Percentiles rank a stretch among this genome's conserved stretches.
phyloP scores from a whole-genome alignment of 2,113 vertebrate species.

The Euleptes europaea region DNA sequence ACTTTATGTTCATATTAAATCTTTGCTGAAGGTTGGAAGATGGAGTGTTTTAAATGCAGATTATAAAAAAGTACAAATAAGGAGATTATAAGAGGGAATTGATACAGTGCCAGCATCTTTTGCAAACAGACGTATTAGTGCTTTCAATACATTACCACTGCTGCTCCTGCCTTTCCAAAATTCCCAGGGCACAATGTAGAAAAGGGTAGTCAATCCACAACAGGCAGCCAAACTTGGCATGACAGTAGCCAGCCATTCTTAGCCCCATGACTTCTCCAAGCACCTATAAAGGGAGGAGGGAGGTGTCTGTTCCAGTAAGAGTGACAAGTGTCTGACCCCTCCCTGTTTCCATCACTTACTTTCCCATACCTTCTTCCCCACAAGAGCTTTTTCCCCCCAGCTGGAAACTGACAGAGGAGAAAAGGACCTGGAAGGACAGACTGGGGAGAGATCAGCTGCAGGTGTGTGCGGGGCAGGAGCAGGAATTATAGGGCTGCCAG shows the following conservation, averaged over 20 bases:
- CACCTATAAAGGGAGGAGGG: background rate
- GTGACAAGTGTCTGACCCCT: background rate
- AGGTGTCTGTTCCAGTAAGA: background rate
- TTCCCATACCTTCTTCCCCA: background rate
- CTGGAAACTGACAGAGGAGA: background rate
- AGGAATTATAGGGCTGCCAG: too few relatives aligned
- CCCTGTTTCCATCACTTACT: background rate
- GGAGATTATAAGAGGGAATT: background rate
- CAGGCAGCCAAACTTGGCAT: background rate
- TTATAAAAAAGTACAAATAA: constrained; percentile 52
- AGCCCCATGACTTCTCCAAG: background rate
- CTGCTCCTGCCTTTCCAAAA: fast-evolving
- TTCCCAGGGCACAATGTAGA: background rate
- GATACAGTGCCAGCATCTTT: background rate
- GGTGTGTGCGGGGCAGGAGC: too few relatives aligned
- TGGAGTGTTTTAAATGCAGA: constrained; percentile 47
- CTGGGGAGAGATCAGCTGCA: too few relatives aligned
- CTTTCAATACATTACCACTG: background rate
- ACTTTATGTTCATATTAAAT: constrained; percentile 51
- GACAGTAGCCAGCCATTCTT: background rate
- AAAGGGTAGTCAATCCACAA: background rate
- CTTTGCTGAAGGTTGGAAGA: constrained; percentile 40
- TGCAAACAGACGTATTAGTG: background rate
- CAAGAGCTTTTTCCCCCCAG: background rate
- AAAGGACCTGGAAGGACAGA: background rate